Percentiles rank a stretch among this genome's conserved stretches.
phyloP scores from a whole-genome alignment of 2,113 vertebrate species.

The Lasiurus borealis region DNA sequence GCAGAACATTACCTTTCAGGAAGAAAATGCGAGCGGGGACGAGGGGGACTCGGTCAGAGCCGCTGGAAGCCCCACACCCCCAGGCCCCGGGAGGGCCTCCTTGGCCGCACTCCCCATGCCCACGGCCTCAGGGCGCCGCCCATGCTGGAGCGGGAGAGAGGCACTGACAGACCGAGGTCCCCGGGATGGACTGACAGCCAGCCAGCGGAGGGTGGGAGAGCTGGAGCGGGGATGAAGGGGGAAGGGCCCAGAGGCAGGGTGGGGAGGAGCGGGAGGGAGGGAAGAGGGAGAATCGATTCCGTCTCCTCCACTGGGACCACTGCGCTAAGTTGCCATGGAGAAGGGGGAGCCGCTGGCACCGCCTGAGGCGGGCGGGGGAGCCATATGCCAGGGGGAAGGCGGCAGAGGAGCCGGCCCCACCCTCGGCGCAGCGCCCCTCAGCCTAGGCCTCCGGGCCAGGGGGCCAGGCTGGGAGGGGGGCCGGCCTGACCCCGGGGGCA shows the following conservation, averaged over 20 bases:
- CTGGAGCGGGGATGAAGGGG: conserved; percentile 15
- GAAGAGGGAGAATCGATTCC: conserved; percentile 78
- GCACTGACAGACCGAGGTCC: background rate
- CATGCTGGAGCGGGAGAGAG: background rate
- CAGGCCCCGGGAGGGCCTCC: background rate
- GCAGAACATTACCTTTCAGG: conserved; percentile 74
- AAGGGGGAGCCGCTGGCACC: conserved; percentile 84
- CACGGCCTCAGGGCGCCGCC: background rate
- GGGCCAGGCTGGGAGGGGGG: background rate
- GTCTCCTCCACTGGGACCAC: conserved; percentile 78
- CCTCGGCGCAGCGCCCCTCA: conserved; percentile 73
- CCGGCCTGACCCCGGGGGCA: background rate
- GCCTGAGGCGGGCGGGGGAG: conserved; percentile 68
- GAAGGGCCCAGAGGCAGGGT: conserved; percentile 68
- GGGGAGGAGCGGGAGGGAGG: conserved; percentile 56
- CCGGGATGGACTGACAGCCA: background rate
- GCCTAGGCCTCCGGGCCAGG: conserved; percentile 78
- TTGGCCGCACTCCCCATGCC: background rate
- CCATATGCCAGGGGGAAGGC: conserved; percentile 81
- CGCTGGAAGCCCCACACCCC: background rate
- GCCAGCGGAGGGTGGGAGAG: conserved; percentile 27
- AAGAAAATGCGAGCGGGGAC: background rate
- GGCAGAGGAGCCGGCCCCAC: conserved; percentile 77
- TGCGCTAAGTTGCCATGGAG: conserved; percentile 87
- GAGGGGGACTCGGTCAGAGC: background rate